Evolutionary conservation across 2,797 vertebrate species (phyloP).

Genomic region (Pseudochirops corinnae): DNA sequence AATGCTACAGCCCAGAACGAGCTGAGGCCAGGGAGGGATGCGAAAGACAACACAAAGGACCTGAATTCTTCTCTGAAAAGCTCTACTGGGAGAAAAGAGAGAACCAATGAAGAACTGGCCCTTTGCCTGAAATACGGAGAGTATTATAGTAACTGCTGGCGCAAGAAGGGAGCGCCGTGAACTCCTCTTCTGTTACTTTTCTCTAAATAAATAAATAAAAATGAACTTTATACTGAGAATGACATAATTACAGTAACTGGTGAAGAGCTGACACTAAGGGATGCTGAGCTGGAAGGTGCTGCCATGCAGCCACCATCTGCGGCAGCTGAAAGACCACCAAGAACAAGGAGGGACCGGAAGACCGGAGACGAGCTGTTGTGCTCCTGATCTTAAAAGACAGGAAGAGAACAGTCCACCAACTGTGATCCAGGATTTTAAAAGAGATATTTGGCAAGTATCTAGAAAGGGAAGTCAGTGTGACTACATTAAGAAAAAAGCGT

Average conservation of each 20-base stretch:
- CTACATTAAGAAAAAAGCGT: background rate
- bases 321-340: background rate
- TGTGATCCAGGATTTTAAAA: background rate
- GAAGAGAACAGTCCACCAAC: background rate
- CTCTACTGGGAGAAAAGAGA: background rate
- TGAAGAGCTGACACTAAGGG: background rate
- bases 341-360: fast-evolving
- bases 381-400: background rate
- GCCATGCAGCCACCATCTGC: fast-evolving
- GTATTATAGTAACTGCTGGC: background rate
- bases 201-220: background rate
- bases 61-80: background rate
- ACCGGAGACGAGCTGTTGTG: background rate
- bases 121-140: background rate
- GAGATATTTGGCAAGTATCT: background rate
- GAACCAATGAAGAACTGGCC: background rate
- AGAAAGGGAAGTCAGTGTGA: background rate
- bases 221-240: background rate
- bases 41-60: background rate
- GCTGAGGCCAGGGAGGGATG: background rate
- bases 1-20: no score
- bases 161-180: background rate
- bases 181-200: background rate
- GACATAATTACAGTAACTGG: no score
- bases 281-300: background rate